Base-by-base conservation (phyloP, 35 echinoderm and acorn worm species). In the Lytechinus variegatus region DNA sequence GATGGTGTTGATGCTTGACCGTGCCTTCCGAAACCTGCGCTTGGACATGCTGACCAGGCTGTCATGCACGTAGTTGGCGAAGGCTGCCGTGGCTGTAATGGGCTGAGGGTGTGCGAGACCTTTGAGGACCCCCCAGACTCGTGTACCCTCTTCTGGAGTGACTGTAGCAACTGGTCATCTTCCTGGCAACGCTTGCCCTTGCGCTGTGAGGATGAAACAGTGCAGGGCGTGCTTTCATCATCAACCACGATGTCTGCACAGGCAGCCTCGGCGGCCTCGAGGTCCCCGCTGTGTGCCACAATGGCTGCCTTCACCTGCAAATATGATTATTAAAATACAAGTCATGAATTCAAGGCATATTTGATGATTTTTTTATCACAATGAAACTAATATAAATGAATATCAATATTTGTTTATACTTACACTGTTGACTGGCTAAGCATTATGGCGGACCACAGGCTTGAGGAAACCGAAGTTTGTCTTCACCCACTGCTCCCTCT, bases 61-160 rank as follows among this genome's bases (percentile, higher is more conserved):
- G 95, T 95, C 95, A 89, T 54, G 95, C 95, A 95, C 95, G 56
- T 10, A 95, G 89, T 95, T 95, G 54, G 95, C 95, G 52, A 95
- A 91, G 86, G 95, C 87, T 58, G 52, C 86, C 53, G 86, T 61
- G 54, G 29, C 95, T 91, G 95, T 91, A 52, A 91, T 61, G 51
- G 95, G 61, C 94, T 95, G 61, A 29, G 61, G 94, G 5, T 86
- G 61, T n/a, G 93, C 27, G 55, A 95, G 94, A 88, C 94, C 54
- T 88, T 95, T 95, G 94, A 95, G 27, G 86, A 95, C 10, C 66
- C 9, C 94, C 94, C 94, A 87, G 86, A 95, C 94, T 95, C 94
- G 54, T 89, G 2, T 52, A 95, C 95, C 95, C 56, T 95, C 95
- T 95, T 95, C 29, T 95, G 95, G 29, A 95, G 95, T 89, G 95